Evolutionary conservation across 2,113 vertebrate species (phyloP), one percentile per base, ranked within the genome.

Genomic region (Herpetotheres cachinnans): DNA sequence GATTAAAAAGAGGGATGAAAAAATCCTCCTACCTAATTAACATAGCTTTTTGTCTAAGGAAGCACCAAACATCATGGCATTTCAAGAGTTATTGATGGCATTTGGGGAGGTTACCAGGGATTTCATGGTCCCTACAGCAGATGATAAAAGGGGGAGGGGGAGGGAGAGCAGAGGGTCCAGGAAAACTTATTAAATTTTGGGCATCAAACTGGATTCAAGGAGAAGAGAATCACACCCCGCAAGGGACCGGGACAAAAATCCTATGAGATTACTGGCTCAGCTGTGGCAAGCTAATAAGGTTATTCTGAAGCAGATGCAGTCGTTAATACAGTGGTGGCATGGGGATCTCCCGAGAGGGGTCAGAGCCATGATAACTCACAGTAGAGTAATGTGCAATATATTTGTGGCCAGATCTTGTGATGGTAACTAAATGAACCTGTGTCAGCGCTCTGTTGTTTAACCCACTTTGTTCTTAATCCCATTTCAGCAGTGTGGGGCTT

Each of bases 321-420:
- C 98, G 98, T 98, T 98, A 98, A 98, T 98, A 98, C 98, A 98
- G 98, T 98, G 98, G 98, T 98, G 98, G 98, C 98, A 97, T 97
- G 98, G 98, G 92, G 97, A 98, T 98, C 98, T 98, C 98, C 97
- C 36, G 97, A 98, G 98, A 98, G 98, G 98, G 98, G 98, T 98
- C 98, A 98, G 97, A 98, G 98, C 96, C 98, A 98, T 97, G 98
- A 98, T 98, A 98, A 97, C 97, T 98, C 98, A 98, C 54, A 97
- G 98, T 97, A 97, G 97, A 98, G 98, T 96, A 98, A 98, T 96
- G 96, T 55, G 63, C 97, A 97, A 95, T 98, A 86, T 93, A 98
- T 97, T 95, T 97, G 97, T 98, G 98, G 97, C 97, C 98, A 98
- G 97, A 97, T 98, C 97, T 96, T 97, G 95, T 96, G 97, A 97